Conservation (phyloP, 2,113 vertebrate genomes). For the Podarcis cretensis region DNA sequence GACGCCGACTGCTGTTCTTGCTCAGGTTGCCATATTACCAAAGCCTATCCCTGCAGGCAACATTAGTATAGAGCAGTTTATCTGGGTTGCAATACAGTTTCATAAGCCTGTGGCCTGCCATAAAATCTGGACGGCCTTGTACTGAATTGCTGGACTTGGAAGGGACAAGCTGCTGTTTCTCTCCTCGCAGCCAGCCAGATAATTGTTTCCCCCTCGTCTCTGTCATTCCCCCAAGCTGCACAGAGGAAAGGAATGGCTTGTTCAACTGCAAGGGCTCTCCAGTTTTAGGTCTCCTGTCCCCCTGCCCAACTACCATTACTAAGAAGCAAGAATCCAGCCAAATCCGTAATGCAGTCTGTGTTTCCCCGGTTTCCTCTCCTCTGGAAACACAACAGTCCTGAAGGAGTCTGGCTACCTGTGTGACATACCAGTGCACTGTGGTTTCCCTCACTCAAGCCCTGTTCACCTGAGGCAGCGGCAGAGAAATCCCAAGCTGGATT, state of each 20-base stretch:
- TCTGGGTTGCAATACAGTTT: not conserved
- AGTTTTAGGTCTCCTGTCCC: too few relatives aligned
- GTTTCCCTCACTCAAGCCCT: constrained; percentile 20
- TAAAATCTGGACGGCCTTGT: not conserved
- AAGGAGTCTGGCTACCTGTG: constrained; percentile 55
- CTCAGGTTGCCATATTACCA: too few relatives aligned
- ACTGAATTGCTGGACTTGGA: not conserved
- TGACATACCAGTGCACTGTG: constrained; percentile 8
- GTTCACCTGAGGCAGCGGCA: constrained; percentile 19
- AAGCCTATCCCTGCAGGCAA: not conserved
- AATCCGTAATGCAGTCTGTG: constrained; percentile 40
- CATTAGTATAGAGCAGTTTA: not conserved
- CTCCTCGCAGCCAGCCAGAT: not conserved
- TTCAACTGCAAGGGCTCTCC: not conserved
- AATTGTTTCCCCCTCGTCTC: not conserved
- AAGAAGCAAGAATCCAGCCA: not conserved
- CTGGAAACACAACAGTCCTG: constrained; percentile 18
- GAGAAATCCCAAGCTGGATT: not conserved
- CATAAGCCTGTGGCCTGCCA: not conserved
- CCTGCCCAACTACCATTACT: not conserved
- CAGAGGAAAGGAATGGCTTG: not conserved
- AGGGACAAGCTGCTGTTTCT: not conserved
- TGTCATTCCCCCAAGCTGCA: not conserved
- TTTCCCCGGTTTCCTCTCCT: constrained; percentile 56
- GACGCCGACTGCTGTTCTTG: too few relatives aligned